Evolutionary conservation across 2,797 vertebrate genomes (phyloP), one percentile per base, ranked within the genome.

Genomic region (Trachops cirrhosus): DNA sequence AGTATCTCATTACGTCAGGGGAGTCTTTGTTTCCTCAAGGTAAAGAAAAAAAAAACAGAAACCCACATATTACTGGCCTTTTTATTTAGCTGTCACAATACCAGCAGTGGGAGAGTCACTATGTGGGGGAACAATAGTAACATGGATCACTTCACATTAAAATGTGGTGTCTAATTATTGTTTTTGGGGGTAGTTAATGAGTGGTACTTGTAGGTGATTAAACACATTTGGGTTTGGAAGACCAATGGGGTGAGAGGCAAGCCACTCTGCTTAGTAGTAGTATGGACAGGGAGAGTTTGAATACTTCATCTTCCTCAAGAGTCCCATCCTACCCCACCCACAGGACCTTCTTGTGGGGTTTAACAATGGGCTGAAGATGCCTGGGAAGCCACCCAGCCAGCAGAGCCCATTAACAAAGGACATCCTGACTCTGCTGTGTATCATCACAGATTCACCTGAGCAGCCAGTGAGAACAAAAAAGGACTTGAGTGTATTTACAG

Each of bases 121-220:
- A 0, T 80, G 85, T 64, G 19, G 86, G 74, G 77, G 94, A 96
- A 96, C 96, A 96, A 93, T 97, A 92, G 77, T 73, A 84, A 59
- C 85, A 93, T 22, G 91, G 97, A 97, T 98, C 93, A 96, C 78
- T 97, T 97, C 94, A 86, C 91, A 93, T 96, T 96, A 97, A 97
- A 96, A 97, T 93, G 85, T 93, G 95, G 97, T 89, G 87, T 91
- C 97, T 98, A 98, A 97, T 97, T 97, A 97, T 96, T 97, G 95
- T 97, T 98, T 97, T 94, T 86, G 94, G 91, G 96, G 97, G 54
- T 93, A 96, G 64, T 75, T 96, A 97, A 97, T 97, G 93, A 96
- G 85, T 79, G 78, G 92, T 95, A 95, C 93, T 89, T 77, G 41
- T 77, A 96, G 80, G 95, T 84, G 80, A 97, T 96, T 98, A 96